These are phyloP conservation scores for Cyanoramphus novaezelandiae DNA, from an alignment of 2,113 vertebrate species.

Conservation along the genomic window DNA sequence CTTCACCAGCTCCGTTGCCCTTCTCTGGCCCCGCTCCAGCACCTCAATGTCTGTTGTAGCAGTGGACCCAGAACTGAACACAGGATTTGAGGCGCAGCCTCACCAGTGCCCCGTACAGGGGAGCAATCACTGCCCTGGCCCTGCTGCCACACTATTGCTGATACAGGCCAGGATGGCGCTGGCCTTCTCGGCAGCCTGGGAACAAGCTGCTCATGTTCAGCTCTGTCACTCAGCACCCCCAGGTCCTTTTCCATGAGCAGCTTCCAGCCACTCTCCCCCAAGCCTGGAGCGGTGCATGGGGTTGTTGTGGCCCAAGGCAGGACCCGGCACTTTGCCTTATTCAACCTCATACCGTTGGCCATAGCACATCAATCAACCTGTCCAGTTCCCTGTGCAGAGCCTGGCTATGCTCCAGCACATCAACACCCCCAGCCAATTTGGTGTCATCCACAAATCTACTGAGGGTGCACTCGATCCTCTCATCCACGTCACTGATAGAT, in stretches of 20 bases:
- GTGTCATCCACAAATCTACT: neutral
- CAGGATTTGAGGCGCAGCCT: neutral
- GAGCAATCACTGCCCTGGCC: neutral
- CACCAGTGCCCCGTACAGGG: neutral
- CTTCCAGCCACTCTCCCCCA: neutral
- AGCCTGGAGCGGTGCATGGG: neutral
- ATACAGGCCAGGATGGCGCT: neutral
- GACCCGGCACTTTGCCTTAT: neutral
- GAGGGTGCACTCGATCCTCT: neutral
- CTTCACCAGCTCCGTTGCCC: accelerated
- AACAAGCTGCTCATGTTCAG: neutral
- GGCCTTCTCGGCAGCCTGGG: neutral
- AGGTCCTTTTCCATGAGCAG: neutral
- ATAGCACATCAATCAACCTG: neutral
- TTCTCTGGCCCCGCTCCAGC: neutral
- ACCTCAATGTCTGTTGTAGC: neutral
- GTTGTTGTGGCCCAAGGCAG: neutral
- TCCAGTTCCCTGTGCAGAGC: neutral
- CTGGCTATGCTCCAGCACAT: neutral
- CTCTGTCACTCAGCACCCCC: neutral
- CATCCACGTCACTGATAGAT: neutral
- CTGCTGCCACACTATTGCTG: neutral
- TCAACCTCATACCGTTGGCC: neutral
- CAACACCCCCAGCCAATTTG: neutral
- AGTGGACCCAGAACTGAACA: neutral